phyloP scores from a whole-genome alignment of 2,888 invertebrate genomes.

The Neoaliturus tenellus region DNA sequence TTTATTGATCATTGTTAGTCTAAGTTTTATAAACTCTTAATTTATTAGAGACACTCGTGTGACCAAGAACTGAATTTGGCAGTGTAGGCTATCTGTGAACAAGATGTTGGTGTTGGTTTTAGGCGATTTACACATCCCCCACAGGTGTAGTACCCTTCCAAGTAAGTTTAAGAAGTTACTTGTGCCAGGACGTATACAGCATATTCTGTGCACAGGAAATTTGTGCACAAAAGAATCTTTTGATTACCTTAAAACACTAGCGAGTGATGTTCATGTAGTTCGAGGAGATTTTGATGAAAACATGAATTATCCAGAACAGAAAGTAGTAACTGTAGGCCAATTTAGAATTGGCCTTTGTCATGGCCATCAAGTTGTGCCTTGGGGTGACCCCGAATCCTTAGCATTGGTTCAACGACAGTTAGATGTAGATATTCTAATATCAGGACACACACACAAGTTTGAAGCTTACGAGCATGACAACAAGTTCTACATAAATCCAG shows the following conservation, averaged over 20 bases:
- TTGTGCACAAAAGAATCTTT: slow-evolving; percentile 98
- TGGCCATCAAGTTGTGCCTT: slow-evolving; percentile 98
- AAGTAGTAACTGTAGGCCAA: slow-evolving; percentile 99
- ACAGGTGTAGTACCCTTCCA: slow-evolving; percentile 95
- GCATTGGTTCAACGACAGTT: slow-evolving; percentile 96
- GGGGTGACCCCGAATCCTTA: slow-evolving; percentile 96
- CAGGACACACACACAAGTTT: slow-evolving; percentile 99
- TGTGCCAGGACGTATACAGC: slow-evolving; percentile 97
- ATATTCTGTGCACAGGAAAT: slow-evolving; percentile 98
- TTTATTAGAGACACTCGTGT: too few relatives aligned
- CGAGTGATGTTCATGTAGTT: slow-evolving; percentile 99
- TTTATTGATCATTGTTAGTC: too few relatives aligned
- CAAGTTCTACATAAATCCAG: slow-evolving; percentile 99
- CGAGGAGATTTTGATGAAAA: slow-evolving; percentile 99
- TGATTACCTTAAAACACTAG: slow-evolving; percentile 97
- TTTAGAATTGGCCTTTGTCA: slow-evolving; percentile 98
- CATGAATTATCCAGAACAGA: slow-evolving; percentile 96
- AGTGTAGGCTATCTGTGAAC: too few relatives aligned
- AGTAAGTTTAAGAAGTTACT: slow-evolving; percentile 97
- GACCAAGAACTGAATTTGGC: too few relatives aligned
- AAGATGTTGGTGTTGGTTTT: slow-evolving; percentile 93
- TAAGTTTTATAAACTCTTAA: too few relatives aligned
- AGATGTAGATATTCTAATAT: slow-evolving; percentile 98
- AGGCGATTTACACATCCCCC: slow-evolving; percentile 99
- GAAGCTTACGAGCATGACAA: slow-evolving; percentile 99